Conservation (phyloP, 2,888 invertebrate species). For the Myopa testacea region DNA sequence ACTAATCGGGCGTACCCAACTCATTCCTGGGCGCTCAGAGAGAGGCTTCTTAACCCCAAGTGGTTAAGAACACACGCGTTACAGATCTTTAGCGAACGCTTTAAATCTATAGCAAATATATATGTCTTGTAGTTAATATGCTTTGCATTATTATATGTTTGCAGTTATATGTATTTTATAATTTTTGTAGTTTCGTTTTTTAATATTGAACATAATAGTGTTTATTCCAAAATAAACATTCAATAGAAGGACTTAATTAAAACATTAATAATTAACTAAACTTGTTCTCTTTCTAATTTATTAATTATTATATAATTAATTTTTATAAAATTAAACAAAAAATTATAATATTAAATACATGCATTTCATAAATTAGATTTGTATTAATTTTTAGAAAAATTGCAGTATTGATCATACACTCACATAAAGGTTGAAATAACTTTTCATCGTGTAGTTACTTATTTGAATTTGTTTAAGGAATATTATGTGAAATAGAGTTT, state of each 20-base stretch:
- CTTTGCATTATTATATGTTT: constrained; percentile 53
- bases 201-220: constrained; percentile 18
- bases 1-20: no score
- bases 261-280: no score
- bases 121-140: constrained; percentile 57
- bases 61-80: no score
- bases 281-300: background rate
- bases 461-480: background rate
- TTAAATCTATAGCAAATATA: constrained; percentile 63
- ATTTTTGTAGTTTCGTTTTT: background rate
- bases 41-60: no score
- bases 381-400: constrained; percentile 22
- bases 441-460: background rate
- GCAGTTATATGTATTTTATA: background rate
- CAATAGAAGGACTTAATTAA: no score
- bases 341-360: background rate
- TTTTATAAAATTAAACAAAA: constrained; percentile 1
- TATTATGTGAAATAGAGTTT: constrained; percentile 6
- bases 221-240: no score
- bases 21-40: no score
- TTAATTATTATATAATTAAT: background rate
- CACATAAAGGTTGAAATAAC: constrained; percentile 16
- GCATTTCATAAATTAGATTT: background rate
- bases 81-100: constrained; percentile 37
- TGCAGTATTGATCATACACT: constrained; percentile 17